Conservation (phyloP, 2,113 vertebrate species). For the Zosterops pallidus region DNA sequence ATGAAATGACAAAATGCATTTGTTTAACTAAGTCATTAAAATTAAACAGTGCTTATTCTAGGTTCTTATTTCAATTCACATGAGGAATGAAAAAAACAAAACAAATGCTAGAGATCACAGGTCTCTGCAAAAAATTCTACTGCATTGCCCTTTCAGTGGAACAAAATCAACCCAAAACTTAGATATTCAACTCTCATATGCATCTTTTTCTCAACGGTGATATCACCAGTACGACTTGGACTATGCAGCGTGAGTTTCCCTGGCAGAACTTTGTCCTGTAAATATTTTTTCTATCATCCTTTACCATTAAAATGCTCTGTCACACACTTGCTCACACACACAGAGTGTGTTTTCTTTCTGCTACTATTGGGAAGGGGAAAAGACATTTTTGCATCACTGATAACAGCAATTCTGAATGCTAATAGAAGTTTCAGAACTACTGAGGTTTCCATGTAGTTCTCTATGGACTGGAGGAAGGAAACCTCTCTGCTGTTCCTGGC, state of each 20-base stretch:
- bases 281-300: not conserved
- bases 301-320: not conserved
- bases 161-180: not conserved
- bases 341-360: not conserved
- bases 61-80: not conserved
- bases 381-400: accelerated
- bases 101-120: not conserved
- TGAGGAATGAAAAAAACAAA: not conserved
- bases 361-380: not conserved
- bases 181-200: not conserved
- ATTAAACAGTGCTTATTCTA: conserved; percentile 18
- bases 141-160: not conserved
- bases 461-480: not conserved
- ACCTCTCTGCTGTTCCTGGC: not conserved
- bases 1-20: conserved; percentile 52
- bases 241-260: not conserved
- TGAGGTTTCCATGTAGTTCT: not conserved
- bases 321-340: too few species aligned
- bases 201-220: not conserved
- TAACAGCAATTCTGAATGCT: not conserved
- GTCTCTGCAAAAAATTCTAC: not conserved
- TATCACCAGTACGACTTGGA: not conserved
- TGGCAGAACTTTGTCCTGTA: not conserved
- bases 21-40: conserved; percentile 51
- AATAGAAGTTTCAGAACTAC: not conserved